Evolutionary conservation across 2,888 invertebrate species (phyloP), one percentile per base, ranked within the genome.

Genomic region (Selenia dentaria): DNA sequence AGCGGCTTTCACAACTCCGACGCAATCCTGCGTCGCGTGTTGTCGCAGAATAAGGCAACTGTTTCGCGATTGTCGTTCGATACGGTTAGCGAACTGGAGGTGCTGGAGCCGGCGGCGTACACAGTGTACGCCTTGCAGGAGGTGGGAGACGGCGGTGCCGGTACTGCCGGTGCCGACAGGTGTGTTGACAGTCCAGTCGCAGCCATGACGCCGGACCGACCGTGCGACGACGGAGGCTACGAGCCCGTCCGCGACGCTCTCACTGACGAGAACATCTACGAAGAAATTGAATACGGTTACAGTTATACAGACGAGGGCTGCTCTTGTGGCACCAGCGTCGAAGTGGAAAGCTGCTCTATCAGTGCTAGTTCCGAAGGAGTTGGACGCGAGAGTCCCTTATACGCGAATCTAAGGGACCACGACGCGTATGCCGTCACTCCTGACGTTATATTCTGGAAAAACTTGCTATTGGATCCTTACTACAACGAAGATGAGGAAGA

Each of bases 401-500:
- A 91, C 60, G 87, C 83, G 6, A 91, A 91, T 51, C 59, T 91
- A 47, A 73, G 82, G 60, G 91, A 92, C 44, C 77, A 85, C 54
- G 81, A 91, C 48, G 90, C 91, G 6, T 89, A 88, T 41, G 87
- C 86, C n/a, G 56, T 91, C 1, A 76, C 91, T 0, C 72, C 87
- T 1, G 91, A 92, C 66, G 92, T 92, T 35, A 80, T 92, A 24
- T 82, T 74, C 59, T 93, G 92, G 92, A 91, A 91, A 76, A 87
- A 88, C 52, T 62, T 82, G 34, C 79, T 92, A 13, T 59, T 83
- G 57, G 85, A 91, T 54, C 88, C 90, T 1, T 91, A 73, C 58
- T 90, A 86, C 62, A 91, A 90, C 40, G 92, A 92, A 38, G 92
- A 92, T 37, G 91, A 92, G 51, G 91, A 92, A 48, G 92, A 92